Percentiles rank a stretch among this genome's conserved stretches.
These are phyloP conservation scores for Mythimna loreyi DNA, from an alignment of 2,888 invertebrate species.

Conservation along the genomic window DNA sequence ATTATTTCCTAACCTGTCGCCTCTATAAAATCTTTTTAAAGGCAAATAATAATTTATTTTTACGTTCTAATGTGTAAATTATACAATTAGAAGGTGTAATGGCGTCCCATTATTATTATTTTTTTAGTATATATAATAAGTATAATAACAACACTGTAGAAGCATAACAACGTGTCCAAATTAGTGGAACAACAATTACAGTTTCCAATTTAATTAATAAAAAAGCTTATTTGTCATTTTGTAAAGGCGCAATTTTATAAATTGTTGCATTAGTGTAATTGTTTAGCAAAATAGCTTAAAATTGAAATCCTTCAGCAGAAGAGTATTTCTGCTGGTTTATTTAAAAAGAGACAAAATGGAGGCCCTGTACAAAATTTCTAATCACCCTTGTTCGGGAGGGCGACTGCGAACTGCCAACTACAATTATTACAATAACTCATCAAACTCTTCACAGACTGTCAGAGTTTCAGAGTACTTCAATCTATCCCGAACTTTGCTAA, in stretches of 20 bases:
- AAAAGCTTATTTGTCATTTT: neutral
- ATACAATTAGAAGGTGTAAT: neutral
- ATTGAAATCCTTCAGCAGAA: neutral
- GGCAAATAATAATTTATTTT: neutral
- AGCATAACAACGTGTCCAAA: neutral
- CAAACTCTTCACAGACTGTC: constrained; percentile 76
- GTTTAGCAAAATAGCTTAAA: neutral
- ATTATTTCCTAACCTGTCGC: too few species aligned
- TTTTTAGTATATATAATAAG: neutral
- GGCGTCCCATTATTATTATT: neutral
- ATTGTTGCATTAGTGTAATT: constrained; percentile 4
- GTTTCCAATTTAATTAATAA: neutral
- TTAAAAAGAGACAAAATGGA: constrained; percentile 31
- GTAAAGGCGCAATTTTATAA: neutral
- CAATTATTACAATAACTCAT: constrained; percentile 76
- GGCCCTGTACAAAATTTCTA: constrained; percentile 41
- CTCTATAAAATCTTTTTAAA: neutral
- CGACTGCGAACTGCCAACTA: constrained; percentile 63
- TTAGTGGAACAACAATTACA: neutral
- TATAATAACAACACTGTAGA: neutral
- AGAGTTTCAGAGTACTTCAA: constrained; percentile 82
- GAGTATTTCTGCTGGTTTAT: neutral
- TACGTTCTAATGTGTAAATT: neutral
- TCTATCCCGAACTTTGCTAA: constrained; percentile 85
- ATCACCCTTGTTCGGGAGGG: constrained; percentile 43